Base-by-base conservation (phyloP, 2,113 vertebrate species). In the Bubalus kerabau region DNA sequence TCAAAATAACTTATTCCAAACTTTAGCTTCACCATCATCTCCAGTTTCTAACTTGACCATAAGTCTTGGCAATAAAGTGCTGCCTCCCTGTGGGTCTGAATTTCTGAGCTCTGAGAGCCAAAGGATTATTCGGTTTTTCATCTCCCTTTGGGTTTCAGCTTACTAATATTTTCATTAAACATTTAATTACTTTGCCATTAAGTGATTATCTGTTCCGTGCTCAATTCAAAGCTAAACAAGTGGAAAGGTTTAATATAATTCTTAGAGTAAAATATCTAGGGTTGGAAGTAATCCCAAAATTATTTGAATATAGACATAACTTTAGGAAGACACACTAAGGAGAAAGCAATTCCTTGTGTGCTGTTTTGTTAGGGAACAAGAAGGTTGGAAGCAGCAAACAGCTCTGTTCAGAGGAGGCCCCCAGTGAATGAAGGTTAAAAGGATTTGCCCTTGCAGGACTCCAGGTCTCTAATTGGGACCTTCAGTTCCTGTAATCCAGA, bases 401-500 rank as follows among this genome's bases (percentile, higher is more conserved):
- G 64, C 74, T 93, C 90, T 98, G 90, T 97, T 98, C 90, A 90
- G 98, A 98, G 94, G 97, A 98, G 98, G 98, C 50, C 88, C 90
- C 87, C 74, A 59, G 57, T 95, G 98, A 98, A 99, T 98, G 99
- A 98, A 98, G 98, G 98, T 97, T 99, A 98, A 99, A 98, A 90
- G 97, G 98, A 99, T 99, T 99, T 99, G 97, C 97, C 96, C 97
- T 98, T 98, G 91, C 74, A 97, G 97, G 98, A 98, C 98, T 98
- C 97, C 95, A 95, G 98, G 95, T 90, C 97, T 98, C 98, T 99
- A 98, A 99, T 98, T 99, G 98, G 62, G 26, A 14, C 46, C 97
- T 97, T 97, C 97, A 98, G 98, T 98, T 98, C 98, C 98, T 97
- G 86, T 98, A 99, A 99, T 99, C 99, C 98, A 98, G 98, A 98